Evolutionary conservation across 2,113 vertebrate species (phyloP).

Genomic region (Sclerurus mexicanus): DNA sequence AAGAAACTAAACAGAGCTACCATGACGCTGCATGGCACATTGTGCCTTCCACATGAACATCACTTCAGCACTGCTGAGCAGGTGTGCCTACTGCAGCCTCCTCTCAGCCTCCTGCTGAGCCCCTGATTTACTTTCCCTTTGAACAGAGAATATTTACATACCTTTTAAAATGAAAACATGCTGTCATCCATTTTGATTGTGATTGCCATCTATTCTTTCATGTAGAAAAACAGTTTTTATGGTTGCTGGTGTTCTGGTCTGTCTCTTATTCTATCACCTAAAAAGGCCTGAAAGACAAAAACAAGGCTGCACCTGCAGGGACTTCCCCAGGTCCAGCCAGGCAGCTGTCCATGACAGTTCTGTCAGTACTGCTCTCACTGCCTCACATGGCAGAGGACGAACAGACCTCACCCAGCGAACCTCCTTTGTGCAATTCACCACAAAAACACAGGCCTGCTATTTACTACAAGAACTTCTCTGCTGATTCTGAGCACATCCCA

Average conservation of each 20-base stretch:
- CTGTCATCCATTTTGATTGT: neutral
- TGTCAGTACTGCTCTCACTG: neutral
- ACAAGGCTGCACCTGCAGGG: neutral
- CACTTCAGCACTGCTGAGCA: neutral
- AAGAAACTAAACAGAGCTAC: neutral
- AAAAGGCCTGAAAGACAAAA: neutral
- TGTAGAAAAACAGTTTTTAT: neutral
- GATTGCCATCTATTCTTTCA: neutral
- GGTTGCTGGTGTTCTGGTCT: neutral
- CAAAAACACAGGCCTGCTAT: neutral
- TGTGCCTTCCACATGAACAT: neutral
- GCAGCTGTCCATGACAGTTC: neutral
- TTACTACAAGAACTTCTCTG: neutral
- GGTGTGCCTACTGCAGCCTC: neutral
- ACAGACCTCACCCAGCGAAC: neutral
- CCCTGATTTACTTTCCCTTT: neutral
- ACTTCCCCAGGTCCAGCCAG: neutral
- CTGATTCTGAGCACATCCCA: neutral
- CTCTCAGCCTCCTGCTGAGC: neutral
- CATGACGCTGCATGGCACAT: rapidly evolving
- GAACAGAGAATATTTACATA: neutral
- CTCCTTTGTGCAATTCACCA: neutral
- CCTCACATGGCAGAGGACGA: neutral
- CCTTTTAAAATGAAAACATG: neutral
- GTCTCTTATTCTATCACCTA: neutral